These are phyloP conservation scores for Thunnus albacares DNA, from an alignment of 2,797 vertebrate genomes.

Conservation along the genomic window DNA sequence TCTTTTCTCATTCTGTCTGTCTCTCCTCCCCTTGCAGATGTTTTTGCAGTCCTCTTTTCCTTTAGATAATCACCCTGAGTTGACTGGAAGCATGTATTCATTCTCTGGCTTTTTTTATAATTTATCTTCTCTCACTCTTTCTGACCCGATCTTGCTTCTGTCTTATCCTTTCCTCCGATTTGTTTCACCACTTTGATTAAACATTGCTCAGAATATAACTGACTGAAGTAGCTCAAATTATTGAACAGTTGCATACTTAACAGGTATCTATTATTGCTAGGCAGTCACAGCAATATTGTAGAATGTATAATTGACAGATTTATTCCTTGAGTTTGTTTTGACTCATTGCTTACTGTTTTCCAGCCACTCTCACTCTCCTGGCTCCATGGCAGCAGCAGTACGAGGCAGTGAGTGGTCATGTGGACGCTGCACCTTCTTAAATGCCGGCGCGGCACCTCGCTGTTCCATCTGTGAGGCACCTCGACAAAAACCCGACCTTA, in stretches of 20 bases:
- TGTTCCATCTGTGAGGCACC: slow-evolving; percentile 98
- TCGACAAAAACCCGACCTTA: slow-evolving; percentile 95
- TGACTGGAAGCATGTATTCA: slow-evolving; percentile 41
- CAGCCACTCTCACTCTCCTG: slow-evolving; percentile 93
- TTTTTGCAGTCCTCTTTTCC: slow-evolving; percentile 41
- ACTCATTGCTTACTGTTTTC: slow-evolving; percentile 65
- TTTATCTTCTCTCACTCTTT: slow-evolving; percentile 2
- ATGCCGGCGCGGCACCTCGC: slow-evolving; percentile 91
- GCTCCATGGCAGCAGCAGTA: slow-evolving; percentile 93
- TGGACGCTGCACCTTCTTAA: slow-evolving; percentile 97
- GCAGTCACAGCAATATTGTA: slow-evolving; percentile 17
- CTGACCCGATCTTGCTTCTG: neutral
- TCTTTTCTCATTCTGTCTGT: slow-evolving; percentile 59
- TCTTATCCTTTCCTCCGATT: slow-evolving; percentile 7
- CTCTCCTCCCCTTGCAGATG: slow-evolving; percentile 36
- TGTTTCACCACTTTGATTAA: slow-evolving; percentile 7
- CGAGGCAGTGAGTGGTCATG: slow-evolving; percentile 93
- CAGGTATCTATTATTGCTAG: slow-evolving; percentile 25
- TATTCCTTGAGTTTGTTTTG: slow-evolving; percentile 34
- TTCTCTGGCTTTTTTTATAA: slow-evolving; percentile 13
- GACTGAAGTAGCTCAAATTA: slow-evolving; percentile 12
- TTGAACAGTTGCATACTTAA: neutral
- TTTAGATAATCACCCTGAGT: slow-evolving; percentile 41
- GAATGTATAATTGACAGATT: slow-evolving; percentile 12
- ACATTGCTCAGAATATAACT: slow-evolving; percentile 8